Conservation (phyloP, 2,113 vertebrate species). For the Lagopus muta region DNA sequence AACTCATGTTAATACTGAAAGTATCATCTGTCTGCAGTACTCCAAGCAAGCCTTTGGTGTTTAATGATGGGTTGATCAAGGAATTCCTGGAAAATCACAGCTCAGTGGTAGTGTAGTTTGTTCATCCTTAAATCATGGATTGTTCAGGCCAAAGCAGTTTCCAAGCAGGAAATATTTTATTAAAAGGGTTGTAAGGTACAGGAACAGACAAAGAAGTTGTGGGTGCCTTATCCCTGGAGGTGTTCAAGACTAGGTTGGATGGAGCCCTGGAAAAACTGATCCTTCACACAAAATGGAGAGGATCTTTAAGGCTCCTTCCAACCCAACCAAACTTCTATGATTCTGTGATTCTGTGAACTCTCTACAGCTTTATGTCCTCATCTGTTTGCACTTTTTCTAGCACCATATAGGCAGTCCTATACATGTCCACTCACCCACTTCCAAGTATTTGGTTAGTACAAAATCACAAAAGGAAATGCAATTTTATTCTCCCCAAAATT, state of each 20-base stretch:
- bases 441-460: not conserved
- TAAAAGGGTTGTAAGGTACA: not conserved
- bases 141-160: not conserved
- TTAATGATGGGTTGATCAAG: not conserved
- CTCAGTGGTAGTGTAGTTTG: not conserved
- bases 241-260: not conserved
- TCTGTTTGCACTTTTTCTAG: not conserved
- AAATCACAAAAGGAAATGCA: not conserved
- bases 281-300: not conserved
- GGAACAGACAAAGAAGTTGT: not conserved
- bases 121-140: not conserved
- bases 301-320: not conserved
- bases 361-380: not conserved
- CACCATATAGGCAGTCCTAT: not conserved
- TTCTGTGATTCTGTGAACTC: not conserved
- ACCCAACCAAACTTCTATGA: not conserved
- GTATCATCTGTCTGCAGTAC: not conserved
- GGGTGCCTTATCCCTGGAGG: not conserved
- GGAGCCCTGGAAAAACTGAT: not conserved
- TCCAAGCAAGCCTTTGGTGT: fast-evolving
- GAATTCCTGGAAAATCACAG: not conserved
- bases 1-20: not conserved
- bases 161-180: not conserved
- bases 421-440: not conserved
- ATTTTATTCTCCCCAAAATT: not conserved